These are phyloP conservation scores for Acipenser oxyrinchus DNA, from an alignment of 2,797 vertebrate genomes.

Conservation along the genomic window DNA sequence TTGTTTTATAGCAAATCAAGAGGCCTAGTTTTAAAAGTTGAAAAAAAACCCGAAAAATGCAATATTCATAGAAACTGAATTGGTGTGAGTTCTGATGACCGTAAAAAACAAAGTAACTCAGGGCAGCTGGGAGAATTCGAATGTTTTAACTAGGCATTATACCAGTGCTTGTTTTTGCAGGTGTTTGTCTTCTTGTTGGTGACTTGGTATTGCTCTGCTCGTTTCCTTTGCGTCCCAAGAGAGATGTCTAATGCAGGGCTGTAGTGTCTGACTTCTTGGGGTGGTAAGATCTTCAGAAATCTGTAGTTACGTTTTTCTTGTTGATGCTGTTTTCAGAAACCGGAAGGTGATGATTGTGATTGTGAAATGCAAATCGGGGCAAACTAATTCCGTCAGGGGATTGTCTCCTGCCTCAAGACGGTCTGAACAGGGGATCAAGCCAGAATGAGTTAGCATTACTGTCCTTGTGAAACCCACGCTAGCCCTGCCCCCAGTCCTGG, in stretches of 20 bases:
- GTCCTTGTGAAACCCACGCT: neutral
- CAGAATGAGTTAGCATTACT: constrained; percentile 26
- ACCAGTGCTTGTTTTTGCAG: too few relatives aligned
- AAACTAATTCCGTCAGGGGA: neutral
- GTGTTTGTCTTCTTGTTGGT: too few relatives aligned
- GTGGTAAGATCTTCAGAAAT: constrained; percentile 7
- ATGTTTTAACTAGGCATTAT: too few relatives aligned
- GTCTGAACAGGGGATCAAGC: constrained; percentile 42
- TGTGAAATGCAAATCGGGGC: neutral
- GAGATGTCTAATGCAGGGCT: constrained; percentile 9
- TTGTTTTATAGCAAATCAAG: too few relatives aligned
- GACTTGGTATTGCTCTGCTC: too few relatives aligned
- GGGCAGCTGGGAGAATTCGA: too few relatives aligned
- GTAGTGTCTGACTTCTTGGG: constrained; percentile 10
- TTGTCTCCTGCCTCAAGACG: constrained; percentile 14
- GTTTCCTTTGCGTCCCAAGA: neutral
- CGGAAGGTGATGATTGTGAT: neutral
- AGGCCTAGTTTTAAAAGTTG: too few relatives aligned
- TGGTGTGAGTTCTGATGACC: too few relatives aligned
- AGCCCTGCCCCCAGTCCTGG: too few relatives aligned
- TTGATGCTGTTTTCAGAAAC: constrained; percentile 9
- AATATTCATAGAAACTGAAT: too few relatives aligned
- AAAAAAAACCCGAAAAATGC: too few relatives aligned
- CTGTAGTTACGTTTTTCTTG: neutral
- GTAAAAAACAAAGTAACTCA: too few relatives aligned